These are phyloP conservation scores for Microctenopoma steveboyesi DNA, from an alignment of 2,797 vertebrate species.

Conservation along the genomic window DNA sequence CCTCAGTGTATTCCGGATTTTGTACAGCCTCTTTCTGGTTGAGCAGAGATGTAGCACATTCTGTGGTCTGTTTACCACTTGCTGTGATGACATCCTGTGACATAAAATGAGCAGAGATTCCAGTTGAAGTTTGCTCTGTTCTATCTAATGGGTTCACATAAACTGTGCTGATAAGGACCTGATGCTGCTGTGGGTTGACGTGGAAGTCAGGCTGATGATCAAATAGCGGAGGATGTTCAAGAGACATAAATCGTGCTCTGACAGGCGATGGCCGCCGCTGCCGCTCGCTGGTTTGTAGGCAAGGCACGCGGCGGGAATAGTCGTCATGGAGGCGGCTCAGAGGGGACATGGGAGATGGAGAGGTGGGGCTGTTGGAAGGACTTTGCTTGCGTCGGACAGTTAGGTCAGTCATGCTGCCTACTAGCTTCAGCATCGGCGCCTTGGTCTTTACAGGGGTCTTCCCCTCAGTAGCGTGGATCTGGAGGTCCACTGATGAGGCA, in stretches of 20 bases:
- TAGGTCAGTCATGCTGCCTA: constrained; percentile 88
- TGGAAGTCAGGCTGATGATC: constrained; percentile 49
- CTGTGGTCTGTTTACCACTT: constrained; percentile 24
- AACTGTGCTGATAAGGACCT: constrained; percentile 36
- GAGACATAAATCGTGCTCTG: constrained; percentile 51
- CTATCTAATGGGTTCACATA: constrained; percentile 36
- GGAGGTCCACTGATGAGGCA: constrained; percentile 80
- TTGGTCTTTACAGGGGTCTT: constrained; percentile 84
- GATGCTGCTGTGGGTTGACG: constrained; percentile 36
- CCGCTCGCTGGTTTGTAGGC: constrained; percentile 77
- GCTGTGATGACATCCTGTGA: constrained; percentile 12
- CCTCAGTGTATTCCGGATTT: constrained; percentile 45
- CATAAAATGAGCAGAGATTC: constrained; percentile 29
- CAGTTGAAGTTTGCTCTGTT: constrained; percentile 19
- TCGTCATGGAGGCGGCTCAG: constrained; percentile 92
- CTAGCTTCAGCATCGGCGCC: constrained; percentile 87
- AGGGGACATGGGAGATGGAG: constrained; percentile 68
- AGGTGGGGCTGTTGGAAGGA: constrained; percentile 61
- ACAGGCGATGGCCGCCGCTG: constrained; percentile 75
- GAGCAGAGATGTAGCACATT: constrained; percentile 32
- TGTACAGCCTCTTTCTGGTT: constrained; percentile 47
- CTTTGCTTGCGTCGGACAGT: constrained; percentile 79
- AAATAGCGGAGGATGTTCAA: constrained; percentile 48
- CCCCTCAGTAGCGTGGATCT: constrained; percentile 66
- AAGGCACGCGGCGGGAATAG: constrained; percentile 91